Percentiles rank a stretch among this genome's conserved stretches.
These are phyloP conservation scores for Sturnus vulgaris DNA, from an alignment of 2,113 vertebrate genomes.

Conservation along the genomic window DNA sequence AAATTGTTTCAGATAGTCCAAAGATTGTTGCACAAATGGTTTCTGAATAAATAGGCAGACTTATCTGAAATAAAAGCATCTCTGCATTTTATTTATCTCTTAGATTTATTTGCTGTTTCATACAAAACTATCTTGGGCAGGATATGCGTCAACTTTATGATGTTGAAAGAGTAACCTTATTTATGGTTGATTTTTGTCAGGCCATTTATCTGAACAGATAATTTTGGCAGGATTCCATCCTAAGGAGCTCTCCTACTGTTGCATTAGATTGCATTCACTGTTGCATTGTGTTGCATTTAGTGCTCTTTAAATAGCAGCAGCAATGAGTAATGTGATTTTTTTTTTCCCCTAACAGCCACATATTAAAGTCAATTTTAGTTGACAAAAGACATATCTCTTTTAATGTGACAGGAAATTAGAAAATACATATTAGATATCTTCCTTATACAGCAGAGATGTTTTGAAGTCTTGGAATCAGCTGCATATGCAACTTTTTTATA, in stretches of 20 bases:
- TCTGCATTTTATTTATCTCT: conserved; percentile 31
- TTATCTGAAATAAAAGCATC: conserved; percentile 32
- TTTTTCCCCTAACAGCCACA: not conserved
- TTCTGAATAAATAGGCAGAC: conserved; percentile 14
- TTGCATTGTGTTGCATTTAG: not conserved
- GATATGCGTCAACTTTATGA: conserved; percentile 23
- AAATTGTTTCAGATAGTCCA: not conserved
- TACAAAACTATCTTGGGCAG: conserved; percentile 12
- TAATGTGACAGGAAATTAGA: not conserved
- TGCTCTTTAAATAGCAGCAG: not conserved
- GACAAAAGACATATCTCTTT: not conserved
- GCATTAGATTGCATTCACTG: not conserved
- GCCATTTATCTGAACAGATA: conserved; percentile 7
- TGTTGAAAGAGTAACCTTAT: conserved; percentile 4
- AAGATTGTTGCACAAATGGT: not conserved
- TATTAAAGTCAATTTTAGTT: not conserved
- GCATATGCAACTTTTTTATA: not conserved
- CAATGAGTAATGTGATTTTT: not conserved
- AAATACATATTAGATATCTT: not conserved
- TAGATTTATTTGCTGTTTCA: conserved; percentile 47
- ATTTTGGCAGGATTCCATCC: conserved; percentile 7
- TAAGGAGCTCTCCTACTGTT: not conserved
- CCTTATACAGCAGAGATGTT: not conserved
- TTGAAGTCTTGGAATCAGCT: not conserved
- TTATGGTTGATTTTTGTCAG: conserved; percentile 38